phyloP scores from a whole-genome alignment of 2,888 invertebrate genomes.

The Netelia virgata region DNA sequence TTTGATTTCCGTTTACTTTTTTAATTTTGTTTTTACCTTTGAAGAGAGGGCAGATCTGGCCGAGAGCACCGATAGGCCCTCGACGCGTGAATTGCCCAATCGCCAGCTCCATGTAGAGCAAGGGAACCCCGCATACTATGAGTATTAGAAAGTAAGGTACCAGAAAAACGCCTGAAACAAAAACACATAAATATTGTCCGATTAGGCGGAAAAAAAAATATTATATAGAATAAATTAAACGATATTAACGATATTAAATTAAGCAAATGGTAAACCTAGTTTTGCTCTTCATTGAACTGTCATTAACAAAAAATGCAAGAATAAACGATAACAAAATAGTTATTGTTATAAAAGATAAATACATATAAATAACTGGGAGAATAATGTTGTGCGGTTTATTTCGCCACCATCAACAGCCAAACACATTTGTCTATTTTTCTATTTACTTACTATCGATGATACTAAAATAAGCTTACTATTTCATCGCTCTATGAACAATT shows the following conservation, averaged over 20 bases:
- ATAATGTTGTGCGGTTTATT: too few relatives aligned
- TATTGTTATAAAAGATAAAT: background rate
- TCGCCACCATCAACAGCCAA: too few relatives aligned
- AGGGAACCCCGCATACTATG: conserved; percentile 95
- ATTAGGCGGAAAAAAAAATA: background rate
- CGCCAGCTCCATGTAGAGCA: conserved; percentile 97
- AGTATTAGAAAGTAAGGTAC: conserved; percentile 97
- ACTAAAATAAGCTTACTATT: too few relatives aligned
- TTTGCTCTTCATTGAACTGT: background rate
- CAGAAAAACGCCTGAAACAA: conserved; percentile 94
- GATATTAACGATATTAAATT: background rate
- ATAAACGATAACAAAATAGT: background rate
- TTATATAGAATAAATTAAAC: background rate
- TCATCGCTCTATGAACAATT: too few relatives aligned
- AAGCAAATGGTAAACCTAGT: background rate
- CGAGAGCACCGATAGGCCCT: conserved; percentile 96
- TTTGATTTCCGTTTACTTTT: background rate
- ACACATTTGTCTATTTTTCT: too few relatives aligned
- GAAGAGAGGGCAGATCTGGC: conserved; percentile 95
- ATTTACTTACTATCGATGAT: too few relatives aligned
- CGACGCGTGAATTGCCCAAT: conserved; percentile 96
- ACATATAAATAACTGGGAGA: too few relatives aligned
- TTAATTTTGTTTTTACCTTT: conserved; percentile 88
- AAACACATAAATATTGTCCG: conserved; percentile 51
- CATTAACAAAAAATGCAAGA: background rate